A percentile compares a stretch with the other conserved stretches of the same genome.
These are phyloP conservation scores for Aphidius ervi DNA, from an alignment of 1,140 invertebrate species.

Conservation along the genomic window DNA sequence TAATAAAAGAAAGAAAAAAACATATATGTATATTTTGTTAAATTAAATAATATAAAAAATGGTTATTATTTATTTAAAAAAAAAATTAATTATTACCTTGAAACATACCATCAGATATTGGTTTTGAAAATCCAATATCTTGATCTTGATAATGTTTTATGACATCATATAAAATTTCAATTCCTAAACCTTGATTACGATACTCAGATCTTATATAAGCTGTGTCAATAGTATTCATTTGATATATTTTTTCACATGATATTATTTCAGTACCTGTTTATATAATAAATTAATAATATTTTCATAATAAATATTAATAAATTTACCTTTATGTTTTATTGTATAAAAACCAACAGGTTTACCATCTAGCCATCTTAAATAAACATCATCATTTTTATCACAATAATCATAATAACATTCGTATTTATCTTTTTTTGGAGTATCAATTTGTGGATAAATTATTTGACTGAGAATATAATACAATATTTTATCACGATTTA, in stretches of 20 bases:
- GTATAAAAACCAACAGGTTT: conserved; percentile 34
- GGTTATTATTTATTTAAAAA: neutral
- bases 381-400: conserved; percentile 24
- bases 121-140: conserved; percentile 32
- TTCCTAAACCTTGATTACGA: conserved; percentile 28
- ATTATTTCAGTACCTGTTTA: conserved; percentile 26
- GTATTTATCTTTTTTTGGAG: conserved; percentile 24
- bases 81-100: conserved; percentile 19
- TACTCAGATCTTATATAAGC: conserved; percentile 31
- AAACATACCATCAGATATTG: conserved; percentile 29
- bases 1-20: too few relatives aligned
- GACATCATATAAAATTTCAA: conserved; percentile 25
- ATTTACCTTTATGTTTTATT: conserved; percentile 29
- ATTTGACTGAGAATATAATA: conserved; percentile 30
- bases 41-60: neutral
- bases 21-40: too few relatives aligned
- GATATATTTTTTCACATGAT: conserved; percentile 21
- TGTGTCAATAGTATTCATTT: conserved; percentile 30
- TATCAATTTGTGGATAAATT: conserved; percentile 29
- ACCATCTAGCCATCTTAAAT: conserved; percentile 27
- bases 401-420: conserved; percentile 28
- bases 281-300: conserved; percentile 9
- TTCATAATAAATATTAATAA: neutral
- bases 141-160: conserved; percentile 25
- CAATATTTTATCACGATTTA: conserved; percentile 26